A percentile compares a stretch with the other conserved stretches of the same genome.
Conservation (phyloP, 2,113 vertebrate species). For the Lophura nycthemera region DNA sequence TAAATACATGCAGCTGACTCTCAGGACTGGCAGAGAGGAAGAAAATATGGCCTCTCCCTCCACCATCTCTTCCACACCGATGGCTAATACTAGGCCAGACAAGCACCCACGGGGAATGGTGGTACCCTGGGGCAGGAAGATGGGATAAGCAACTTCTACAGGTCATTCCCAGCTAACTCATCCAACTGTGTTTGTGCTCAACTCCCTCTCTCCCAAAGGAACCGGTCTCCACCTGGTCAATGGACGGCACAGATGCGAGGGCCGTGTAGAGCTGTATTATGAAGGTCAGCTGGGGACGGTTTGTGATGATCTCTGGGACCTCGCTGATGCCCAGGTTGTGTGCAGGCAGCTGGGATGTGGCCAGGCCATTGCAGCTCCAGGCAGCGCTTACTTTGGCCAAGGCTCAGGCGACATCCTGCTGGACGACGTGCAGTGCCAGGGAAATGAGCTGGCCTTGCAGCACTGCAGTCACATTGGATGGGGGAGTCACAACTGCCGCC, state of each 20-base stretch:
- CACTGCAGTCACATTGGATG: not conserved
- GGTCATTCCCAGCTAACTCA: not conserved
- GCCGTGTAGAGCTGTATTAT: constrained; percentile 27
- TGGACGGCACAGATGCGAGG: constrained; percentile 20
- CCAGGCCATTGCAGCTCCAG: not conserved
- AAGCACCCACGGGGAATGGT: fast-evolving
- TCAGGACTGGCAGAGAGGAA: not conserved
- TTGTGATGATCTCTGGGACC: constrained; percentile 58
- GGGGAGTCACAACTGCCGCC: constrained; percentile 45
- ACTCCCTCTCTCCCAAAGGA: not conserved
- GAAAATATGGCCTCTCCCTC: not conserved
- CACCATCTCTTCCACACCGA: not conserved
- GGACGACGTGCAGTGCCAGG: constrained; percentile 1
- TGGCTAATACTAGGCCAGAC: not conserved
- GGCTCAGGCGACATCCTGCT: constrained; percentile 12
- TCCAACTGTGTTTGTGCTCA: not conserved
- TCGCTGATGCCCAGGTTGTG: not conserved
- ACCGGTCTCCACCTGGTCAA: not conserved
- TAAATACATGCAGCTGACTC: not conserved
- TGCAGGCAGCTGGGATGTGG: constrained; percentile 67
- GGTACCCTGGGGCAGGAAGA: not conserved
- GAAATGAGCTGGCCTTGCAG: not conserved
- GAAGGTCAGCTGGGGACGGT: not conserved
- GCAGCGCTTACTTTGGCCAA: constrained; percentile 17
- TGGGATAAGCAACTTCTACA: not conserved